Base-by-base conservation (phyloP, 2,113 vertebrate species). In the Plectropomus leopardus region DNA sequence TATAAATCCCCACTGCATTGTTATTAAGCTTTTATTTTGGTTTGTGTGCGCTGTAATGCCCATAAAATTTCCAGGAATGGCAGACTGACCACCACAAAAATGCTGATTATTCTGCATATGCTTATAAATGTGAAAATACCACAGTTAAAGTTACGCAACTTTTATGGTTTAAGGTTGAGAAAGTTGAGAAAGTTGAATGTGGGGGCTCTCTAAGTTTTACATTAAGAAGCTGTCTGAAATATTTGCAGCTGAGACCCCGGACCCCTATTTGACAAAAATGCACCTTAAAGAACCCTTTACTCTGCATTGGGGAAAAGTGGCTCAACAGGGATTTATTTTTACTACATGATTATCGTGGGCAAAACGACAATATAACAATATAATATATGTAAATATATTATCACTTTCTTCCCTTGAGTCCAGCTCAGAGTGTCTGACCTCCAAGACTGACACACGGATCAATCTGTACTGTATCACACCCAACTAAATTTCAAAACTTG, bases 91-190 rank as follows among this genome's bases (percentile, higher is more conserved):
- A 9, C 58, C 23, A 74, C 16, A 44, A 44, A 54, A 23, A 45
- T 45, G 34, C 48, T 45, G 34, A 61, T 32, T 53, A 69, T 78
- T 78, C 45, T 42, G 17, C 11, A 28, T 50, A 23, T 44, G 50
- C 30, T 14, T 21, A 23, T 45, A 53, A 30, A 77, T 36, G 32
- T 23, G 11, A 5, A 72, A 47, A 65, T 65, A n/a, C 10, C 5
- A 23, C 48, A 32, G 14, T 44, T 44, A 65, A 28, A 23, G 40
- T 30, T 13, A 30, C 44, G 10, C 53, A 57, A 45, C 40, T n/a
- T 42, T 44, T 44, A 70, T 28, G 23, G 17, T 44, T 50, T 54
- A 16, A 28, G 67, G 15, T 28, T 57, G 11, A 72, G 19, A n/a
- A 23, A 71, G 36, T 8, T 8, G 5, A n/a, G n/a, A n/a, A 42